Conservation (phyloP, 2,888 invertebrate species). For the Cremastinae sp. region DNA sequence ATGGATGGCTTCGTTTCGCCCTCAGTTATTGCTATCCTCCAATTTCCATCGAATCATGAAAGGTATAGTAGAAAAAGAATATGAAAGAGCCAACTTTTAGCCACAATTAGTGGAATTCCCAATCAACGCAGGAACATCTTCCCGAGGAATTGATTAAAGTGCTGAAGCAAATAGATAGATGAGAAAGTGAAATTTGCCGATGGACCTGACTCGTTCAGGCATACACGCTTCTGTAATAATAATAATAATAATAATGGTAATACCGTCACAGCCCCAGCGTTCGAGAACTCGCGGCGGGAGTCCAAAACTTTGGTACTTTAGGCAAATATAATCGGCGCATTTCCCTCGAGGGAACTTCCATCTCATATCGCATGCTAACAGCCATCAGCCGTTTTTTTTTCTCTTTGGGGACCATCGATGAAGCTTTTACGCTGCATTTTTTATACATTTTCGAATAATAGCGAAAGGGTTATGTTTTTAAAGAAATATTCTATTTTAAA, state of each 20-base stretch:
- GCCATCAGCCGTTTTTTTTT: neutral
- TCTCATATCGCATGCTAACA: neutral
- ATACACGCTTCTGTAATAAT: neutral
- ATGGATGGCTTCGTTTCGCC: too few species aligned
- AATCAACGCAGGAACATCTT: conserved; percentile 67
- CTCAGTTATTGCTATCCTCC: too few species aligned
- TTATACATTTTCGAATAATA: too few species aligned
- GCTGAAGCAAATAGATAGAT: conserved; percentile 71
- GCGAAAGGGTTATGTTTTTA: too few species aligned
- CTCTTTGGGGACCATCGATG: neutral
- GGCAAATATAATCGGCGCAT: conserved; percentile 74
- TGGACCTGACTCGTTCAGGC: conserved; percentile 31
- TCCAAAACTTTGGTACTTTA: conserved; percentile 68
- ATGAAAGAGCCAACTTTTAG: too few species aligned
- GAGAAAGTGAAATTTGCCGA: conserved; percentile 32
- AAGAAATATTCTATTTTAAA: too few species aligned
- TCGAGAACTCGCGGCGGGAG: conserved; percentile 49
- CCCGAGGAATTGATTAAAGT: conserved; percentile 77
- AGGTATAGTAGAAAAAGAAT: too few species aligned
- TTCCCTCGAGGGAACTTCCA: conserved; percentile 67
- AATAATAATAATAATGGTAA: conserved; percentile 6
- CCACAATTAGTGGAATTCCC: conserved; percentile 9
- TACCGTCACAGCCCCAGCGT: conserved; percentile 4
- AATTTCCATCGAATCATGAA: too few species aligned
- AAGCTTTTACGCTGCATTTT: neutral